These are phyloP conservation scores for Neoascia interrupta DNA, from an alignment of 2,888 invertebrate species.

Conservation along the genomic window DNA sequence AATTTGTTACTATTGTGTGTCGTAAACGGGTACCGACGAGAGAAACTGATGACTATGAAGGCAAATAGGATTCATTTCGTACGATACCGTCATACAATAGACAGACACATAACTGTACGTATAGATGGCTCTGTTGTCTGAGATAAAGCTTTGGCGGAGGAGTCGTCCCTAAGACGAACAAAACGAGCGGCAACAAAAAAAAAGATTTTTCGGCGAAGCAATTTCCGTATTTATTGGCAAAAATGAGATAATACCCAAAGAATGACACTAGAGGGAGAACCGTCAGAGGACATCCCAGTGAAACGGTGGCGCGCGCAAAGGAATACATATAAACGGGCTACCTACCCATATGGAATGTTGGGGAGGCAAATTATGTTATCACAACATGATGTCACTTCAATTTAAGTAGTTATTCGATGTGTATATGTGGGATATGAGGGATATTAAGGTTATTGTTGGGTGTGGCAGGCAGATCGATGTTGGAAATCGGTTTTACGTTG, in stretches of 20 bases:
- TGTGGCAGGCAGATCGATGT: no score
- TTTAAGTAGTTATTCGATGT: slow-evolving; percentile 43
- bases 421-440: no score
- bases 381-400: slow-evolving; percentile 59
- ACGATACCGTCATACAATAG: slow-evolving; percentile 55
- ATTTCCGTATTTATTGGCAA: slow-evolving; percentile 65
- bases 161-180: not conserved
- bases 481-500: no score
- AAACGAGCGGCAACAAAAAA: not conserved
- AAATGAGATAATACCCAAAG: slow-evolving; percentile 55
- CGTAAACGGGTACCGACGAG: slow-evolving; percentile 24
- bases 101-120: slow-evolving; percentile 16
- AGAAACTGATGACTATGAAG: slow-evolving; percentile 52
- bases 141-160: slow-evolving; percentile 24
- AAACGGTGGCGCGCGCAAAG: slow-evolving; percentile 7
- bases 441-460: no score
- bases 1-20: slow-evolving; percentile 49
- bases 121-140: slow-evolving; percentile 3
- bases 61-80: slow-evolving; percentile 62
- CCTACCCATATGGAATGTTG: slow-evolving; percentile 7
- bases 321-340: not conserved
- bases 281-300: not conserved
- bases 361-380: slow-evolving; percentile 47
- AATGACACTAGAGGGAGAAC: slow-evolving; percentile 31
- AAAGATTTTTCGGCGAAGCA: slow-evolving; percentile 46